Evolutionary conservation across 2,888 invertebrate genomes (phyloP).

Genomic region (Eristalis intricaria): DNA sequence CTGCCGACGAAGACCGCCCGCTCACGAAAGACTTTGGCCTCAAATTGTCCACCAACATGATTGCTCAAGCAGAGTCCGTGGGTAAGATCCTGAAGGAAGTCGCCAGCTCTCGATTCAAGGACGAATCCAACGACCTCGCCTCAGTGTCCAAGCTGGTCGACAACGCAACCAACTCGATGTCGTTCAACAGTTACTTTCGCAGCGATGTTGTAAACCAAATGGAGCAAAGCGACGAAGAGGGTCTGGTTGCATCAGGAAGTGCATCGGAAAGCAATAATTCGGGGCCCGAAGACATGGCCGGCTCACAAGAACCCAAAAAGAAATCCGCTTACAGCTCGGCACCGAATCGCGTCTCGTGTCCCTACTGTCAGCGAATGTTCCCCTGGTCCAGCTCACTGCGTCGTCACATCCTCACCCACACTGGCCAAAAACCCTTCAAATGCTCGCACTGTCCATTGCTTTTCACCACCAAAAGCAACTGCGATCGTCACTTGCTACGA

Average conservation of each 20-base stretch:
- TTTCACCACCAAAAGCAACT: constrained; percentile 98
- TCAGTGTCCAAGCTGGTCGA: constrained; percentile 89
- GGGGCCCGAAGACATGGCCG: constrained; percentile 87
- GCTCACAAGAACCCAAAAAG: constrained; percentile 85
- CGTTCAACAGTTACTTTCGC: constrained; percentile 86
- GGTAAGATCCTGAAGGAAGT: constrained; percentile 80
- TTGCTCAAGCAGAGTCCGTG: constrained; percentile 82
- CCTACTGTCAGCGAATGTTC: constrained; percentile 96
- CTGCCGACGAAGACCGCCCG: constrained; percentile 31
- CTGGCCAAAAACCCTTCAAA: constrained; percentile 97
- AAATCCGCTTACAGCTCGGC: constrained; percentile 97
- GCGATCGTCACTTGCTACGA: constrained; percentile 95
- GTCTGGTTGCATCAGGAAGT: constrained; percentile 88
- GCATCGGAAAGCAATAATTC: constrained; percentile 92
- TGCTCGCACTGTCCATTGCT: constrained; percentile 95
- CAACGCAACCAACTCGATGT: constrained; percentile 86
- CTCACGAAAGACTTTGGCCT: constrained; percentile 82
- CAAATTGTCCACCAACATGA: constrained; percentile 83
- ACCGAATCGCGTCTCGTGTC: constrained; percentile 96
- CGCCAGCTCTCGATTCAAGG: constrained; percentile 81
- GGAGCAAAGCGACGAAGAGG: constrained; percentile 86
- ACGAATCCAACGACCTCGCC: constrained; percentile 86
- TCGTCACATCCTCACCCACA: constrained; percentile 96
- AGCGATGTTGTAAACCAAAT: constrained; percentile 80
- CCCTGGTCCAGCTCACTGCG: constrained; percentile 98